Evolutionary conservation across 1,140 invertebrate genomes (phyloP).

Genomic region (Hetaerina americana): DNA sequence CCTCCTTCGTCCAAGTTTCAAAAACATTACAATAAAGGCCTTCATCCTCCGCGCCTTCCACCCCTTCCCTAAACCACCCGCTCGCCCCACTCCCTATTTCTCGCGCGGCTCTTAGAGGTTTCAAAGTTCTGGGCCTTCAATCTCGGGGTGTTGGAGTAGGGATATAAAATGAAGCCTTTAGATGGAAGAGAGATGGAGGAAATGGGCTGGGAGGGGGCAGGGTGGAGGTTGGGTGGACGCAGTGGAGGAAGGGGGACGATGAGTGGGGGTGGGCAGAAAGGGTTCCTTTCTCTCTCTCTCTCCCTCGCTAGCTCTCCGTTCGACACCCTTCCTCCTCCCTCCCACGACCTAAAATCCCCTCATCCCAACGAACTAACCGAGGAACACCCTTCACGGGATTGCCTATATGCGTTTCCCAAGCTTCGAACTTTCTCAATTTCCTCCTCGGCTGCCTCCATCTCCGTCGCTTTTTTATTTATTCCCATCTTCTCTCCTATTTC

Average conservation of each 20-base stretch:
- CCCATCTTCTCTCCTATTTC: too few relatives aligned
- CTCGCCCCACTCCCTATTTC: not conserved
- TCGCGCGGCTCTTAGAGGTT: not conserved
- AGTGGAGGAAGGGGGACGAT: not conserved
- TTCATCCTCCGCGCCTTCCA: not conserved
- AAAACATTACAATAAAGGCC: not conserved
- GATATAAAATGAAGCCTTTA: not conserved
- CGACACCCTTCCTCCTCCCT: too few relatives aligned
- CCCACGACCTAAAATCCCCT: too few relatives aligned
- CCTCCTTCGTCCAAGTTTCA: not conserved
- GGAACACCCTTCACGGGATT: too few relatives aligned
- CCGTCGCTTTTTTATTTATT: too few relatives aligned
- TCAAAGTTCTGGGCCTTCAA: not conserved
- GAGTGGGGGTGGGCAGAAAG: not conserved
- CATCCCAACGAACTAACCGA: too few relatives aligned
- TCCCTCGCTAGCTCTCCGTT: too few relatives aligned
- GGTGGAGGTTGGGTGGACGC: not conserved
- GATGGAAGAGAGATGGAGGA: not conserved
- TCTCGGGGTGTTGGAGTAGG: not conserved
- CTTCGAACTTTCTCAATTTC: too few relatives aligned
- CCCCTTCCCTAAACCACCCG: not conserved
- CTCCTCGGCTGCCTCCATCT: too few relatives aligned
- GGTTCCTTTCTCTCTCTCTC: not conserved
- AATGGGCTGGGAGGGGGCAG: not conserved
- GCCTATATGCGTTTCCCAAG: too few relatives aligned